phyloP scores from a whole-genome alignment of 2,113 vertebrate genomes.

The Bujurquina vittata region DNA sequence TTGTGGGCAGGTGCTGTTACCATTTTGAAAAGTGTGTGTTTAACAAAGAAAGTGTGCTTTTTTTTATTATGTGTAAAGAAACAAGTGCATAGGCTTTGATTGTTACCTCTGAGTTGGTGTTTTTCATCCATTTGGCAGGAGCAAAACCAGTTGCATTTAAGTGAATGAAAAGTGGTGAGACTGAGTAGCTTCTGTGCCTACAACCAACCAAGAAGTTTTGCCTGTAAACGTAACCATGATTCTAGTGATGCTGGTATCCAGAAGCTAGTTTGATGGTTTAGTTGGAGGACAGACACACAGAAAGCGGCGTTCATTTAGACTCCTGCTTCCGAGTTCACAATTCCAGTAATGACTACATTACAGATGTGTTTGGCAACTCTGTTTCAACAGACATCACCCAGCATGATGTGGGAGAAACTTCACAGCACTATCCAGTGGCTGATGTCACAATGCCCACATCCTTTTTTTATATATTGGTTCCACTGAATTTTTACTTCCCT shows the following conservation, averaged over 20 bases:
- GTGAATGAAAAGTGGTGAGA: background rate
- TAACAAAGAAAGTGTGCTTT: too few relatives aligned
- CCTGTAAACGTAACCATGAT: fast-evolving
- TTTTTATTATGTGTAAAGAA: too few relatives aligned
- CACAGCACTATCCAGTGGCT: background rate
- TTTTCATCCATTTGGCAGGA: background rate
- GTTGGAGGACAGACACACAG: background rate
- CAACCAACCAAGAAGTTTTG: background rate
- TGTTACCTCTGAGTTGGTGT: background rate
- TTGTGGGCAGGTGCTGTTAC: too few relatives aligned
- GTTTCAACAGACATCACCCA: background rate
- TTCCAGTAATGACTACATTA: background rate
- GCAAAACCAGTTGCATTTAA: background rate
- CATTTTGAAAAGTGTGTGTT: too few relatives aligned
- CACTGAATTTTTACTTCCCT: background rate
- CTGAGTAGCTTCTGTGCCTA: background rate
- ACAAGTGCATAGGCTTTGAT: too few relatives aligned
- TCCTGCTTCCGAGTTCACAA: background rate
- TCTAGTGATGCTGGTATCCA: fast-evolving
- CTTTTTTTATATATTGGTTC: background rate
- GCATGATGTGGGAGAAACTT: background rate
- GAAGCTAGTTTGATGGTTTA: fast-evolving
- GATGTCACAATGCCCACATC: background rate
- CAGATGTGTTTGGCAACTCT: background rate
- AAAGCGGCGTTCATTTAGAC: too few relatives aligned